phyloP scores from a whole-genome alignment of 2,888 invertebrate species.

The Athalia rosae region DNA sequence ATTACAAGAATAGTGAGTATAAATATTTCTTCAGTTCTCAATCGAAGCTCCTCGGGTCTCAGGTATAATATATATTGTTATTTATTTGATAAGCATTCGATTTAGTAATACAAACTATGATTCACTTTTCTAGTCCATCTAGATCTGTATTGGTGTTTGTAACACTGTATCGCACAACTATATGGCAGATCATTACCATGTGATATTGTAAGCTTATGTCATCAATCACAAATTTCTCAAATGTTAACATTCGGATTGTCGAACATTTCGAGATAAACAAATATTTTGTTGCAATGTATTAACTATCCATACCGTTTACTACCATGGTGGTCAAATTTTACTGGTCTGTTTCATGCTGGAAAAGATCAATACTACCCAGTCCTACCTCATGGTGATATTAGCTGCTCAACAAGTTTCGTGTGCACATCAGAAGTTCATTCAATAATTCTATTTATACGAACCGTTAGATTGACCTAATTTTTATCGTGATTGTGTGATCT shows the following conservation, averaged over 20 bases:
- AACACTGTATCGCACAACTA: no score
- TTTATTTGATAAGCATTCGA: not conserved
- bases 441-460: conserved; percentile 18
- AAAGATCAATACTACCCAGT: conserved; percentile 65
- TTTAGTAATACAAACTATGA: no score
- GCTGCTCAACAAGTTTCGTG: conserved; percentile 64
- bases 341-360: conserved; percentile 12
- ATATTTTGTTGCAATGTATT: not conserved
- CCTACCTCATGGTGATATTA: conserved; percentile 57
- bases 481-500: not conserved
- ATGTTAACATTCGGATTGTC: no score
- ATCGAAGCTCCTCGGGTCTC: not conserved
- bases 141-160: no score
- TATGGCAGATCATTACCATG: no score
- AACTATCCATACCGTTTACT: not conserved
- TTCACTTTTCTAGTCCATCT: no score
- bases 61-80: not conserved
- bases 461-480: conserved; percentile 11
- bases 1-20: not conserved
- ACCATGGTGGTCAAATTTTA: not conserved
- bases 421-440: conserved; percentile 50
- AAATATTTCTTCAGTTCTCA: not conserved
- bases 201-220: no score
- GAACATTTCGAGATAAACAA: no score
- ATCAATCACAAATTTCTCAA: no score